Percentiles rank a stretch among this genome's conserved stretches.
phyloP scores from a whole-genome alignment of 1,140 invertebrate genomes.

The Macrobrachium rosenbergii region DNA sequence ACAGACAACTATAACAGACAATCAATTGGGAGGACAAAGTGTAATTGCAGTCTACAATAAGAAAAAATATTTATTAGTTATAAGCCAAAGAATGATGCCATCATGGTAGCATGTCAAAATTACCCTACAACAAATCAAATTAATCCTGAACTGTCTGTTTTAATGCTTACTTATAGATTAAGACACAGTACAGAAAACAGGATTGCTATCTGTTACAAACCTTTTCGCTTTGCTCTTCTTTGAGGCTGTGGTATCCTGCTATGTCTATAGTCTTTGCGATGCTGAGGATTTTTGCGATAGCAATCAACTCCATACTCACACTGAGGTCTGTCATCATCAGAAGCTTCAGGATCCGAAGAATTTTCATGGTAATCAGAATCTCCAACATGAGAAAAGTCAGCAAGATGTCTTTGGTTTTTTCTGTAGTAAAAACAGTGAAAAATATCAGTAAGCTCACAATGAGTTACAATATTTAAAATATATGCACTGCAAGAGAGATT shows the following conservation, averaged over 20 bases:
- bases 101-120: too few species aligned
- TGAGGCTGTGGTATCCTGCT: conserved; percentile 64
- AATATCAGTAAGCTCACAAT: too few species aligned
- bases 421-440: conserved; percentile 54
- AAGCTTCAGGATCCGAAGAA: conserved; percentile 47
- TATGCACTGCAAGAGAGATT: too few species aligned
- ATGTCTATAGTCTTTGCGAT: conserved; percentile 73
- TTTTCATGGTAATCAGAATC: conserved; percentile 73
- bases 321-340: conserved; percentile 71
- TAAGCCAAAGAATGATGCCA: too few species aligned
- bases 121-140: too few species aligned
- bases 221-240: conserved; percentile 61
- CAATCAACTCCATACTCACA: conserved; percentile 74
- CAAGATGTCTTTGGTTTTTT: conserved; percentile 70
- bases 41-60: too few species aligned
- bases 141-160: too few species aligned
- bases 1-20: too few species aligned
- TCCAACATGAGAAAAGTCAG: conserved; percentile 70
- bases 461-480: too few species aligned
- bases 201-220: background rate
- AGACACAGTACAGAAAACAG: background rate
- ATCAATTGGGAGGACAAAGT: too few species aligned
- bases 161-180: background rate
- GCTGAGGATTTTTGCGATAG: conserved; percentile 73
- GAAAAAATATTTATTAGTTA: too few species aligned